Evolutionary conservation across 2,797 vertebrate species (phyloP), one percentile per base, ranked within the genome.

Genomic region (Champsocephalus esox): DNA sequence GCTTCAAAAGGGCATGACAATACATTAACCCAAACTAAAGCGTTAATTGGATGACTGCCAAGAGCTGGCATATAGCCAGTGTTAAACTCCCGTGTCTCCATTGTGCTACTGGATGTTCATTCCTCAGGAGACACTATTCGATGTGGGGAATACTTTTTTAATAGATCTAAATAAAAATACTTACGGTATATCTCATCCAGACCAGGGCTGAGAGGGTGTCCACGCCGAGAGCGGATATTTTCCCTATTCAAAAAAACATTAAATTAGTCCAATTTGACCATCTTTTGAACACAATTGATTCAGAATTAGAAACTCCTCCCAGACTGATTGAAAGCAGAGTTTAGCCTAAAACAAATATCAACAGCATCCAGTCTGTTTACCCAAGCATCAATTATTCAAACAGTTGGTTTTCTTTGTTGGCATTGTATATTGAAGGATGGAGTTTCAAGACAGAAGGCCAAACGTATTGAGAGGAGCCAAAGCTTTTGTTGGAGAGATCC

Each of bases 41-140:
- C 4, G 3, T 80, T 82, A 79, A 87, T 73, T 82, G 80, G 77
- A 73, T 28, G 32, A 55, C 59, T 69, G 72, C 77, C 75, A 75
- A 52, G 62, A 72, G 68, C 38, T 87, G 85, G 77, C 74, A 54
- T 49, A 11, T 0, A 16, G 75, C 82, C 80, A 81, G 32, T 0
- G 21, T 24, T 58, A 32, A 19, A 41, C 52, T 52, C 19, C 11
- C 51, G 50, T 17, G 21, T 82, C 59, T 80, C 38, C 50, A 73
- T 49, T 77, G 46, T 43, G 51, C 12, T 50, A 73, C 48, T 51
- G 28, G 49, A 41, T 12, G 32, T 58, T 55, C 12, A 46, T 24
- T 46, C 46, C 34, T 21, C 10, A 1, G 14, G 24, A 65, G 21
- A 34, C 16, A 21, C 28, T 50, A 63, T 14, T 41, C 21, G 5